Percentiles rank a stretch among this genome's conserved stretches.
These are phyloP conservation scores for Crocidura indochinensis DNA, from an alignment of 2,797 vertebrate species.

Conservation along the genomic window DNA sequence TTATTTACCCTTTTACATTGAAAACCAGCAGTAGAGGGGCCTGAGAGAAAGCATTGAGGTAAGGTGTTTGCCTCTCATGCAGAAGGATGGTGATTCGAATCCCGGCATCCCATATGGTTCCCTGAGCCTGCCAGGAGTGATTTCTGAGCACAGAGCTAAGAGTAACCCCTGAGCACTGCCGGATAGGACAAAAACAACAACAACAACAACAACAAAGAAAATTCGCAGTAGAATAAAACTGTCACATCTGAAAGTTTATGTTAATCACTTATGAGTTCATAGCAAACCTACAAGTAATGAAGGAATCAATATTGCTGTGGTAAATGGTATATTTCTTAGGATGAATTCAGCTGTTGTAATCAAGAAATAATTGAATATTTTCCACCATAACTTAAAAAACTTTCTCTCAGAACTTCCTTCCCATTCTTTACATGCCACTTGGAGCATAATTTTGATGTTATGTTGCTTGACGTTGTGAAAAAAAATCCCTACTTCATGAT, in stretches of 20 bases:
- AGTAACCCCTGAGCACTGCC: too few species aligned
- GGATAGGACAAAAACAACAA: too few species aligned
- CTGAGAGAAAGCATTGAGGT: too few species aligned
- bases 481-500: neutral
- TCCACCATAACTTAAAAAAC: neutral
- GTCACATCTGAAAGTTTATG: conserved; percentile 46
- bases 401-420: neutral
- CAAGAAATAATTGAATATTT: neutral
- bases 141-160: too few species aligned
- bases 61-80: too few species aligned
- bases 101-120: too few species aligned
- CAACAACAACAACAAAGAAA: too few species aligned
- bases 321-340: neutral
- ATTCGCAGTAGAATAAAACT: too few species aligned
- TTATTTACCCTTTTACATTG: conserved; percentile 21
- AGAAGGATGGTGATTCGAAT: too few species aligned
- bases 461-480: neutral
- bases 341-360: neutral
- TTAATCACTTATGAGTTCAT: conserved; percentile 45
- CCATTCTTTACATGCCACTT: neutral
- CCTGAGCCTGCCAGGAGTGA: too few species aligned
- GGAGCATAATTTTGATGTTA: neutral
- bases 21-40: conserved; percentile 46
- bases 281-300: conserved; percentile 47
- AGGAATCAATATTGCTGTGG: neutral